Conservation (phyloP, 2,113 vertebrate genomes). For the Solea solea region DNA sequence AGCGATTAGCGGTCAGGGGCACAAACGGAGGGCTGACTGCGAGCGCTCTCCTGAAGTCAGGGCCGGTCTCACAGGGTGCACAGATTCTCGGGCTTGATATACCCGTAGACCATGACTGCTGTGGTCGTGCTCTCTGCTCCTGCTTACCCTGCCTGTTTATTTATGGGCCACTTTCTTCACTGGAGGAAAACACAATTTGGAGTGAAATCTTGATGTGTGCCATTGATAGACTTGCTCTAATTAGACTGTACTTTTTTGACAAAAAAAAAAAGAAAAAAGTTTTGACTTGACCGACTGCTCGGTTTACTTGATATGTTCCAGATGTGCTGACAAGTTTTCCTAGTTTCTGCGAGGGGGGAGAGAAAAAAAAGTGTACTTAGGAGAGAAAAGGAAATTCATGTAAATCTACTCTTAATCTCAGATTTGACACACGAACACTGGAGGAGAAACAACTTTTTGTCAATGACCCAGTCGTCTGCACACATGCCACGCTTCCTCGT, state of each 20-base stretch:
- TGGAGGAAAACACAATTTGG: slow-evolving; percentile 65
- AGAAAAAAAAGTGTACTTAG: slow-evolving; percentile 25
- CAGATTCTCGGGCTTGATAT: slow-evolving; percentile 69
- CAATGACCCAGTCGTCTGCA: slow-evolving; percentile 8
- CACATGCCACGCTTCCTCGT: slow-evolving; percentile 20
- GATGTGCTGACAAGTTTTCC: slow-evolving; percentile 77
- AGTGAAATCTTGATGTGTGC: slow-evolving; percentile 69
- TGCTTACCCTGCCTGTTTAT: slow-evolving; percentile 67
- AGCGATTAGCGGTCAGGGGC: slow-evolving; percentile 68
- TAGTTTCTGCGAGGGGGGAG: slow-evolving; percentile 35
- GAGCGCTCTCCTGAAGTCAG: slow-evolving; percentile 46
- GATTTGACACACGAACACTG: slow-evolving; percentile 28
- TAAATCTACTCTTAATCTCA: slow-evolving; percentile 51
- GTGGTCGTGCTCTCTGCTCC: slow-evolving; percentile 54
- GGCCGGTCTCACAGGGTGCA: slow-evolving; percentile 47
- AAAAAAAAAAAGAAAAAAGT: slow-evolving; percentile 33
- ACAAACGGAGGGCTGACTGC: slow-evolving; percentile 50
- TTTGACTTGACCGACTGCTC: slow-evolving; percentile 69
- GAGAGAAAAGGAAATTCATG: slow-evolving; percentile 39
- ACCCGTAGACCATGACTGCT: slow-evolving; percentile 50
- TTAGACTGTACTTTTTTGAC: slow-evolving; percentile 38
- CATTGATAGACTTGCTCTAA: slow-evolving; percentile 75
- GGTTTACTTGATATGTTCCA: slow-evolving; percentile 77
- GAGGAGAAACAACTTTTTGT: slow-evolving; percentile 1
- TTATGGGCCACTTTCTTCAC: slow-evolving; percentile 69